phyloP scores from a whole-genome alignment of 2,888 invertebrate genomes.

The Acrobasis repandana region DNA sequence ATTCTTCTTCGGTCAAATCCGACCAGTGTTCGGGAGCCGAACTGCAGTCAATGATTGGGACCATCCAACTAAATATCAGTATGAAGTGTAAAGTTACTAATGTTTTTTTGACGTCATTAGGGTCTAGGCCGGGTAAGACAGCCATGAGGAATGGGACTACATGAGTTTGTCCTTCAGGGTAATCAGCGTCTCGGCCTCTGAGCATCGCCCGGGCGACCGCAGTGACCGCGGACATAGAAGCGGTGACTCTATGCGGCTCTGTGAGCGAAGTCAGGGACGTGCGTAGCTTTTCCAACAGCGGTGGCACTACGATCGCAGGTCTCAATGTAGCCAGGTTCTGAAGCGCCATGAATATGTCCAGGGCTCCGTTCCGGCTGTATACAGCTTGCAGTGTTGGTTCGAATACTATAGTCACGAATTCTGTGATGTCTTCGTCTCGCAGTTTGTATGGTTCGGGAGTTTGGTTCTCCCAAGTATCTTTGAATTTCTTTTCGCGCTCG shows the following conservation, averaged over 20 bases:
- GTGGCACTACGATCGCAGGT: conserved; percentile 92
- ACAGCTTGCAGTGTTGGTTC: conserved; percentile 90
- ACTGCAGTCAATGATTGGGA: conserved; percentile 94
- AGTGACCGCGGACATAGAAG: conserved; percentile 87
- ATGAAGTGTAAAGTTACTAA: conserved; percentile 91
- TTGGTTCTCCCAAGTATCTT: conserved; percentile 86
- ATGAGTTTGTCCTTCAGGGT: conserved; percentile 90
- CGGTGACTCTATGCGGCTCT: conserved; percentile 92
- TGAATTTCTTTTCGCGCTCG: conserved; percentile 84
- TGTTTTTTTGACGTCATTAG: conserved; percentile 92
- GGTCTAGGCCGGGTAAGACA: conserved; percentile 93
- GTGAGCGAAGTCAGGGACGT: conserved; percentile 92
- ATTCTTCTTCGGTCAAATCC: conserved; percentile 90
- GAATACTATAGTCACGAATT: conserved; percentile 89
- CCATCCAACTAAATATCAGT: conserved; percentile 88
- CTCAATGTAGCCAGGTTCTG: conserved; percentile 90
- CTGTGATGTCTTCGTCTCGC: conserved; percentile 90
- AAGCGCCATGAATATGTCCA: conserved; percentile 86
- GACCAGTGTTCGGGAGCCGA: conserved; percentile 85
- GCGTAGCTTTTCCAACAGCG: conserved; percentile 90
- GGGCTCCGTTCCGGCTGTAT: conserved; percentile 87
- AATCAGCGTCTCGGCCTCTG: conserved; percentile 77
- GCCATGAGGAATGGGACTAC: conserved; percentile 91
- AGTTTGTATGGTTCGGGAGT: conserved; percentile 87
- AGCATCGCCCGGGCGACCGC: conserved; percentile 87